These are phyloP conservation scores for Pheucticus melanocephalus DNA, from an alignment of 2,113 vertebrate genomes.

Conservation along the genomic window DNA sequence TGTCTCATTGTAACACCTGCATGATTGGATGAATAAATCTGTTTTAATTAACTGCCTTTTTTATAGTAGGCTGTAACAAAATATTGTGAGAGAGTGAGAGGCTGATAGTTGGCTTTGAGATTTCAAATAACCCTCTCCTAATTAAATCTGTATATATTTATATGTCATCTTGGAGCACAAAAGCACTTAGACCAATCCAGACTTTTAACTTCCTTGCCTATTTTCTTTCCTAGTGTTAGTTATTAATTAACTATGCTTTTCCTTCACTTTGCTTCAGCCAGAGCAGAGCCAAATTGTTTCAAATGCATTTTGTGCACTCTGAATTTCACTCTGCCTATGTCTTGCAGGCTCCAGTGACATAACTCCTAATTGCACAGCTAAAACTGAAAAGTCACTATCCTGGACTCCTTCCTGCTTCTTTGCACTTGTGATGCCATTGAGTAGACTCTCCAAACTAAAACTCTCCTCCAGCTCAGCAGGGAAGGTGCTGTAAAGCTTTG, in stretches of 20 bases:
- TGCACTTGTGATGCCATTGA: not conserved
- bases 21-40: constrained; percentile 12
- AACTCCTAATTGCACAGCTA: not conserved
- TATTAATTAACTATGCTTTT: constrained; percentile 3
- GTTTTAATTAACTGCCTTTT: constrained; percentile 31
- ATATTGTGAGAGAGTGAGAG: constrained; percentile 5
- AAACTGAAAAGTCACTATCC: not conserved
- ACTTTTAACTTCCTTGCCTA: not conserved
- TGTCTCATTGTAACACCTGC: not conserved
- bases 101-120: not conserved
- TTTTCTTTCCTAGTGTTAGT: not conserved
- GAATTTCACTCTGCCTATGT: not conserved
- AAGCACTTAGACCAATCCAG: not conserved
- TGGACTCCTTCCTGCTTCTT: not conserved
- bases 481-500: not conserved
- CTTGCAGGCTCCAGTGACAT: not conserved
- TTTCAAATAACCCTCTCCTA: constrained; percentile 45
- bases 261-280: not conserved
- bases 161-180: not conserved
- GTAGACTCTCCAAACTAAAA: not conserved
- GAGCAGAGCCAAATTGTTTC: constrained; percentile 1
- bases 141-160: constrained; percentile 33
- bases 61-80: not conserved
- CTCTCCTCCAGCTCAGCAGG: not conserved
- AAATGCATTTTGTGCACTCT: not conserved